Base-by-base conservation (phyloP, 2,888 invertebrate genomes). In the Mythimna lalbum region DNA sequence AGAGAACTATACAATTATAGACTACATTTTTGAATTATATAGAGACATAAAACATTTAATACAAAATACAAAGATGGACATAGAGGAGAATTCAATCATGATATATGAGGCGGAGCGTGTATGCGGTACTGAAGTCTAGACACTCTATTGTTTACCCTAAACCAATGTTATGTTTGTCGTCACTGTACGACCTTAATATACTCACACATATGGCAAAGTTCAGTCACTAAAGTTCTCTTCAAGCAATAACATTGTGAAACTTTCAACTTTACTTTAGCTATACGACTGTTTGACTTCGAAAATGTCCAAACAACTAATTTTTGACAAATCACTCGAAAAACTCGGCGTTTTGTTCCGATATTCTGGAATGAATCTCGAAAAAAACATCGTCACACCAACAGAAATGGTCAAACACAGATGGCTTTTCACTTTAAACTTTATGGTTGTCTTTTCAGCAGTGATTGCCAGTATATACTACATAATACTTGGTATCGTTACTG, bases 271-370 rank as follows among this genome's bases (percentile, higher is more conserved):
- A 33, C 0, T 12, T 2, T 5, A 27, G 4, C 36, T 19, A 36
- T n/a, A 9, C 9, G 14, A 19, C 6, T 71, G 10, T 61, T 23
- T 21, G 0, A 21, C 19, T 43, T 52, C 0, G 19, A 80, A 73
- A 19, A 81, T 83, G 78, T 27, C 75, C 6, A 65, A 77, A 39
- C 56, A 52, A 50, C 65, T 82, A 17, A 55, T 71, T 2, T 85
- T 90, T 4, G 85, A 88, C 6, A 68, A 82, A 61, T 88, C 87
- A 2, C 62, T 90, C 3, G 59, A 81, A 14, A 90, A 88, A 65
- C 57, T 88, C 0, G 61, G 77, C 7, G 64, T 88, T 9, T 43
- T 88, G 0, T 88, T 83, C 36, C 80, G 78, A 67, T 85, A 72
- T 71, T 86, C 87, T 0, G 87, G 85, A 47, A 82, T 89, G 81